Conservation (phyloP, 2,113 vertebrate genomes). For the Gnathonemus echidnorhynchus region DNA sequence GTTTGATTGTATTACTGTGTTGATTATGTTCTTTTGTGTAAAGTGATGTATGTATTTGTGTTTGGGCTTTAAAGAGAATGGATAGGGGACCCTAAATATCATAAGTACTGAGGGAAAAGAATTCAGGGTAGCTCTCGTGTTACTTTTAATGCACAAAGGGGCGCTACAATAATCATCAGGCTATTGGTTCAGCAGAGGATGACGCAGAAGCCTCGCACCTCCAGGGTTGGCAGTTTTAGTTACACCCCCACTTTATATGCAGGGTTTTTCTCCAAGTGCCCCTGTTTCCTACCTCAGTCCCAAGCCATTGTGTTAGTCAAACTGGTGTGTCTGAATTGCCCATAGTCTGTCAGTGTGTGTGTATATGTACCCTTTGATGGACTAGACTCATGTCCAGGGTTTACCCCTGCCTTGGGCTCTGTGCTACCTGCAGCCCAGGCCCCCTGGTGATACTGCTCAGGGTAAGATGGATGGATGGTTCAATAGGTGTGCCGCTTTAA, state of each 20-base stretch:
- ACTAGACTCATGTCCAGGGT: neutral
- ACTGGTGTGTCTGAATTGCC: neutral
- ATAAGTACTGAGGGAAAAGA: too few relatives aligned
- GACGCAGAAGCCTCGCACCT: neutral
- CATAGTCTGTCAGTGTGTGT: neutral
- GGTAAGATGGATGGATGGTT: neutral
- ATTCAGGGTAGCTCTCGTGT: too few relatives aligned
- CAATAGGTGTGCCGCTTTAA: neutral
- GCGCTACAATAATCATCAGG: neutral
- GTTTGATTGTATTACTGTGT: too few relatives aligned
- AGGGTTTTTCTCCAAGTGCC: neutral
- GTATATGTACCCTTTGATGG: neutral
- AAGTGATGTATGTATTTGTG: too few relatives aligned
- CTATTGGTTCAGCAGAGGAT: neutral
- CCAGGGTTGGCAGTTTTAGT: neutral
- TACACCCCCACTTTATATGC: neutral
- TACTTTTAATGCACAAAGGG: too few relatives aligned
- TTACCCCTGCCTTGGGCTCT: neutral
- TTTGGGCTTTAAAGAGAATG: too few relatives aligned
- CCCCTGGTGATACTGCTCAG: neutral
- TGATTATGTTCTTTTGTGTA: too few relatives aligned
- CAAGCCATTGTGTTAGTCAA: neutral
- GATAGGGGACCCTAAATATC: too few relatives aligned
- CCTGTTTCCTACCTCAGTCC: neutral
- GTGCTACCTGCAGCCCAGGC: neutral